A percentile compares a stretch with the other conserved stretches of the same genome.
Conservation (phyloP, 2,113 vertebrate species). For the Oplegnathus fasciatus region DNA sequence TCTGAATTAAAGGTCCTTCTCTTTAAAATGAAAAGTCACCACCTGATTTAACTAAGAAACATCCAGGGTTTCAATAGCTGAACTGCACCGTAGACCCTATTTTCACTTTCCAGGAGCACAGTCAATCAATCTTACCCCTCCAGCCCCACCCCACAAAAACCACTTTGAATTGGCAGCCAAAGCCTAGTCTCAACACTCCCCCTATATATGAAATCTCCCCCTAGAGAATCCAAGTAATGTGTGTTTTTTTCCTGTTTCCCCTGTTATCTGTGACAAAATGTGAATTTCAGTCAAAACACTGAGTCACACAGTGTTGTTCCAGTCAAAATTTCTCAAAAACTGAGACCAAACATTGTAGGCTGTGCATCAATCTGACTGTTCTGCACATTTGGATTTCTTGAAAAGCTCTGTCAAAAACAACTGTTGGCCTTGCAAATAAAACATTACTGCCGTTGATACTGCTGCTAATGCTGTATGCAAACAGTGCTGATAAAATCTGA, state of each 20-base stretch:
- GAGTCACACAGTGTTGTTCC: background rate
- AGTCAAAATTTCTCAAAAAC: background rate
- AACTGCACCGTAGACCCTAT: background rate
- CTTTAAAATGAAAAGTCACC: background rate
- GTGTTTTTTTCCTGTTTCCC: background rate
- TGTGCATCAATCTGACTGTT: background rate
- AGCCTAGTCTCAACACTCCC: background rate
- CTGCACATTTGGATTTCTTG: background rate
- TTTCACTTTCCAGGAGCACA: background rate
- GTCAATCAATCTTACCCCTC: background rate
- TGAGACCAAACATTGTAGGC: background rate
- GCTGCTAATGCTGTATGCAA: background rate
- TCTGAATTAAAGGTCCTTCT: background rate
- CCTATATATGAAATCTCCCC: background rate
- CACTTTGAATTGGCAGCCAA: background rate
- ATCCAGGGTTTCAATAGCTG: background rate
- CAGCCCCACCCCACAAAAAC: constrained; percentile 13
- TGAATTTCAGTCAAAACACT: constrained; percentile 11
- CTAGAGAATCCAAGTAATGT: background rate
- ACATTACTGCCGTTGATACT: background rate
- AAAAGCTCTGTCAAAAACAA: background rate
- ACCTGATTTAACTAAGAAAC: background rate
- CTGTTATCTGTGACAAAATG: constrained; percentile 3
- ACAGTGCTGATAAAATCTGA: background rate
- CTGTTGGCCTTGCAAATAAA: background rate